Percentiles rank a stretch among this genome's conserved stretches.
phyloP scores from a whole-genome alignment of 2,797 vertebrate species.

The Corythornis leucogaster region DNA sequence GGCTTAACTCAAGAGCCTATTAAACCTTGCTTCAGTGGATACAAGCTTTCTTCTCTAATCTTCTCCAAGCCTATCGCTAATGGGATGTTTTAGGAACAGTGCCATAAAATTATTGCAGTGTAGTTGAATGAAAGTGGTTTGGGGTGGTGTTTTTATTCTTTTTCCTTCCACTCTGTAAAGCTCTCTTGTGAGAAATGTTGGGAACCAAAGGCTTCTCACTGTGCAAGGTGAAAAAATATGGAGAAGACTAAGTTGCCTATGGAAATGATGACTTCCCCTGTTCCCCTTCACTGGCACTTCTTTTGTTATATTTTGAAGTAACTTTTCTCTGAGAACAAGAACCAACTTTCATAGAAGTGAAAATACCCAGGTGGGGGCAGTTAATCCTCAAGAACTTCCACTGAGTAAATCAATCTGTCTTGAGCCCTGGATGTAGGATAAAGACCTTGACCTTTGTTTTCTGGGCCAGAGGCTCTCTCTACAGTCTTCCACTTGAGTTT shows the following conservation, averaged over 20 bases:
- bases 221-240: rapidly evolving
- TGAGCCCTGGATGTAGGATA: not conserved
- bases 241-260: not conserved
- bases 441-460: not conserved
- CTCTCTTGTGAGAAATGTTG: not conserved
- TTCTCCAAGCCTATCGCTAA: not conserved
- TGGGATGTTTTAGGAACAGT: not conserved
- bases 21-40: slow-evolving; percentile 36
- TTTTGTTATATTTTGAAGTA: not conserved
- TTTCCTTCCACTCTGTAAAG: not conserved
- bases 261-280: not conserved
- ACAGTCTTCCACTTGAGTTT: not conserved
- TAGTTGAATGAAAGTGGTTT: slow-evolving; percentile 4
- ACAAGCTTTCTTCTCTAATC: slow-evolving; percentile 14
- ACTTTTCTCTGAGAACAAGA: not conserved
- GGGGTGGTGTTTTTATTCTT: not conserved
- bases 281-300: not conserved
- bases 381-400: not conserved
- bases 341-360: not conserved
- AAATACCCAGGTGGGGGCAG: not conserved
- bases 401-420: not conserved
- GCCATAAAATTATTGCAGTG: not conserved
- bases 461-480: not conserved
- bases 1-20: not conserved
- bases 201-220: not conserved